A percentile compares a stretch with the other conserved stretches of the same genome.
Conservation (phyloP, 1,140 invertebrate species). For the Whitmania pigra region DNA sequence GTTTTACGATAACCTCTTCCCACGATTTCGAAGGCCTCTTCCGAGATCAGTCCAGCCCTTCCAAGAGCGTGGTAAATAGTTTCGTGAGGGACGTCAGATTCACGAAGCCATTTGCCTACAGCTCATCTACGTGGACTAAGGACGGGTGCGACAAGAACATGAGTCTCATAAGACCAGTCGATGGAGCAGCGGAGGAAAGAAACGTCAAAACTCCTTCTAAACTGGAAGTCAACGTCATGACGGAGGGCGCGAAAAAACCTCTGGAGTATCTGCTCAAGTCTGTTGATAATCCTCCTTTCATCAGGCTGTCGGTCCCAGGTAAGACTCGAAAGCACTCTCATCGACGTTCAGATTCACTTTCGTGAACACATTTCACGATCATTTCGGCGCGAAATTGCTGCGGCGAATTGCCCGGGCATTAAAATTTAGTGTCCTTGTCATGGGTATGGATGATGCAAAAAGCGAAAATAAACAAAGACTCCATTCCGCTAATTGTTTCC, state of each 20-base stretch:
- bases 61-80: constrained; percentile 18
- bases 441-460: too few relatives aligned
- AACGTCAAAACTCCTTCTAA: neutral
- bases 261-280: constrained; percentile 6
- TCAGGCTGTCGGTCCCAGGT: constrained; percentile 10
- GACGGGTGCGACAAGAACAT: constrained; percentile 32
- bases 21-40: too few relatives aligned
- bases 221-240: constrained; percentile 6
- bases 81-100: constrained; percentile 32
- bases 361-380: too few relatives aligned
- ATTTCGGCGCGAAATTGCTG: too few relatives aligned
- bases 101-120: constrained; percentile 33
- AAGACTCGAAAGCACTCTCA: neutral
- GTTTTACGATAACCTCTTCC: too few relatives aligned
- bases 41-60: too few relatives aligned
- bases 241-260: neutral
- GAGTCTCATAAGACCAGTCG: constrained; percentile 28
- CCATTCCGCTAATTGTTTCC: too few relatives aligned
- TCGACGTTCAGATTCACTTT: too few relatives aligned
- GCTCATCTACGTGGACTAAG: constrained; percentile 25
- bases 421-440: too few relatives aligned
- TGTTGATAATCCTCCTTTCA: constrained; percentile 2
- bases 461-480: too few relatives aligned
- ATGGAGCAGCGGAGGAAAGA: neutral
- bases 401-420: too few relatives aligned